Conservation (phyloP, 2,888 invertebrate genomes). For the Parnassius apollo region DNA sequence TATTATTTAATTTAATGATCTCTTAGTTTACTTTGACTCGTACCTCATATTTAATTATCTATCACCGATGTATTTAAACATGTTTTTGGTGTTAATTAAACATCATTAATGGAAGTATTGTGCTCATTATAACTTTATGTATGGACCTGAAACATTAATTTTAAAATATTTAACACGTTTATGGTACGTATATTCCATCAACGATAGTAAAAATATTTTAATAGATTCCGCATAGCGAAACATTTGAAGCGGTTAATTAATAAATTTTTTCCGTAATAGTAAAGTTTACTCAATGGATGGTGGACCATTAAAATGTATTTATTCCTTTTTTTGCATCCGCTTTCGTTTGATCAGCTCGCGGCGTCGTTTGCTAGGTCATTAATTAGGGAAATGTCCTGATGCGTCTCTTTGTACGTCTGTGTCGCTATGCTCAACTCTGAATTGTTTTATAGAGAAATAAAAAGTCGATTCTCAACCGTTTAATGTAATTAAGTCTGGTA, state of each 20-base stretch:
- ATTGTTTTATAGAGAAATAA: slow-evolving; percentile 19
- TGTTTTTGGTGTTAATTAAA: background rate
- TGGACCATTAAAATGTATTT: slow-evolving; percentile 42
- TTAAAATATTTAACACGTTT: no score
- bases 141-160: background rate
- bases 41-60: no score
- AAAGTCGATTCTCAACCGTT: slow-evolving; percentile 11
- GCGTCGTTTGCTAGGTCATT: slow-evolving; percentile 62
- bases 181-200: no score
- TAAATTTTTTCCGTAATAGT: background rate
- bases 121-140: background rate
- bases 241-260: background rate
- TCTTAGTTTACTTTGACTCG: no score
- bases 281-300: slow-evolving; percentile 36
- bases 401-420: slow-evolving; percentile 40
- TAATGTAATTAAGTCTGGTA: slow-evolving; percentile 19
- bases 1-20: no score
- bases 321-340: slow-evolving; percentile 55
- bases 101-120: background rate
- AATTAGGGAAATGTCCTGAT: slow-evolving; percentile 61
- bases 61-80: background rate
- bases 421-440: slow-evolving; percentile 16
- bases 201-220: background rate
- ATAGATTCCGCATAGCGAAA: no score
- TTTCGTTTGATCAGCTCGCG: slow-evolving; percentile 52